phyloP scores from a whole-genome alignment of 2,888 invertebrate species.

The Ariolimax columbianus region DNA sequence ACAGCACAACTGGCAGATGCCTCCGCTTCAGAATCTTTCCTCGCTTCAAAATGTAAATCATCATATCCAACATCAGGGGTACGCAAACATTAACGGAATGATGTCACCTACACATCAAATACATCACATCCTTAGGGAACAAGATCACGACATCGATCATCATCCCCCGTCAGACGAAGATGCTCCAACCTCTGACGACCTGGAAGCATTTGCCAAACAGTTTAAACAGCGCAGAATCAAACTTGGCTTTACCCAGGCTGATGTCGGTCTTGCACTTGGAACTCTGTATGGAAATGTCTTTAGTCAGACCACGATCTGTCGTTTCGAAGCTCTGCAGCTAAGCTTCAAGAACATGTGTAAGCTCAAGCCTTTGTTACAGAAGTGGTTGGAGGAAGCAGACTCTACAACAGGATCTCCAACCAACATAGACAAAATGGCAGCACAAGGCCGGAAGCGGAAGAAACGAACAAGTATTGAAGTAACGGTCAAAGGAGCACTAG shows the following conservation, averaged over 20 bases:
- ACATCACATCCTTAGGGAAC: constrained; percentile 69
- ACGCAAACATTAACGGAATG: constrained; percentile 86
- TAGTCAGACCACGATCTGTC: constrained; percentile 99
- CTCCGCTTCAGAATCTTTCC: constrained; percentile 88
- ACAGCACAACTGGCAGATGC: constrained; percentile 51
- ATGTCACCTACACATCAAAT: constrained; percentile 78
- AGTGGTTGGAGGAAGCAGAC: constrained; percentile 99
- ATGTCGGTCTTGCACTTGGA: constrained; percentile 98
- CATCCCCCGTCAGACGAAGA: constrained; percentile 84
- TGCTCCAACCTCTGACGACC: constrained; percentile 97
- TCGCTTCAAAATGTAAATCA: constrained; percentile 82
- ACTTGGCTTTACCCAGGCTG: constrained; percentile 98
- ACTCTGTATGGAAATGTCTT: constrained; percentile 99
- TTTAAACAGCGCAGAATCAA: constrained; percentile 99
- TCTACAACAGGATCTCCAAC: constrained; percentile 98
- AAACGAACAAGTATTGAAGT: constrained; percentile 99
- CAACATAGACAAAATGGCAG: constrained; percentile 98
- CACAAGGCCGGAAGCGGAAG: constrained; percentile 98
- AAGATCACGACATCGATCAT: constrained; percentile 68
- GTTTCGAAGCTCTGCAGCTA: constrained; percentile 98
- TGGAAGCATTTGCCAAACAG: constrained; percentile 99
- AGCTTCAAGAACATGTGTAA: constrained; percentile 99
- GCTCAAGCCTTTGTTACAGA: constrained; percentile 97
- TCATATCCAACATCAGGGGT: constrained; percentile 82
- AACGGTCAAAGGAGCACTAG: constrained; percentile 94